Percentiles rank a stretch among this genome's conserved stretches.
Evolutionary conservation across 2,113 vertebrate species (phyloP).

Genomic region (Pterocles orientalis): DNA sequence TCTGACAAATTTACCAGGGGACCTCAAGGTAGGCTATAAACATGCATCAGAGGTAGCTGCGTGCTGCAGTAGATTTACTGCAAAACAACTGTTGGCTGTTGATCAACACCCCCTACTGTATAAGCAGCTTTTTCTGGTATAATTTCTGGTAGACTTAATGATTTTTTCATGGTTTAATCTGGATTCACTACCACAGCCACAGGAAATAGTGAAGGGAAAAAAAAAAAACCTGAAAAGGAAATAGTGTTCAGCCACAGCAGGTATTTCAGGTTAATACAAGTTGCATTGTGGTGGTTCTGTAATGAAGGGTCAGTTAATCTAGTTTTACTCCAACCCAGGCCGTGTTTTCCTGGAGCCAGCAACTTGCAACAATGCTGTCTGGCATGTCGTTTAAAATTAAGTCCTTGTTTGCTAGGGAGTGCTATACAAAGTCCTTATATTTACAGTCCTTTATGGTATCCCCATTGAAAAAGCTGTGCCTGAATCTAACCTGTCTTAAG

Average conservation of each 20-base stretch:
- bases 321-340: constrained; percentile 12
- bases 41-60: neutral
- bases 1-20: neutral
- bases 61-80: neutral
- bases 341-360: neutral
- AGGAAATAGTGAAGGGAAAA: neutral
- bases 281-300: constrained; percentile 3
- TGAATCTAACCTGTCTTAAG: neutral
- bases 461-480: neutral
- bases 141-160: neutral
- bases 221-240: neutral
- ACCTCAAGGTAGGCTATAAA: neutral
- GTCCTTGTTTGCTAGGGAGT: neutral
- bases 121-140: neutral
- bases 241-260: neutral
- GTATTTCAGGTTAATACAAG: constrained; percentile 37
- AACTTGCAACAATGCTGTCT: constrained; percentile 1
- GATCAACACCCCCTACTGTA: neutral
- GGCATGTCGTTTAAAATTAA: constrained; percentile 54
- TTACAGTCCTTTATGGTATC: neutral
- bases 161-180: constrained; percentile 5
- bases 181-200: neutral
- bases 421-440: neutral
- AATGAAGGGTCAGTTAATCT: constrained; percentile 51
- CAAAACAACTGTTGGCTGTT: neutral